Base-by-base conservation (phyloP, 2,888 invertebrate species). In the Aelia acuminata region DNA sequence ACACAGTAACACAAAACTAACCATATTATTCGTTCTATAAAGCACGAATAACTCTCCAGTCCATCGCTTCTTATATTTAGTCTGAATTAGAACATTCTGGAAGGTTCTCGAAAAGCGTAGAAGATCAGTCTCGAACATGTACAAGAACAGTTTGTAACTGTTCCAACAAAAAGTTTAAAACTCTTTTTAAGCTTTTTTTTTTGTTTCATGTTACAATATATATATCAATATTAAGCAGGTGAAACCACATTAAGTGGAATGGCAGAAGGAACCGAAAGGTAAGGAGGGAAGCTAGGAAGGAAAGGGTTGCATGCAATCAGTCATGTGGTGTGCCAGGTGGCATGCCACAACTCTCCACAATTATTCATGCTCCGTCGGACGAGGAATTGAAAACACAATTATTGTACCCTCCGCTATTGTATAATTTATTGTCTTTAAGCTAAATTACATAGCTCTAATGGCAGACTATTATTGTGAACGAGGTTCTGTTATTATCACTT, bases 321-420 rank as follows among this genome's bases (percentile, higher is more conserved):
- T 47, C 80, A 80, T 80, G 80, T 47, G 80, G 43, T 43, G 43
- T 43, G 43, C 22, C 80, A 80, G 39, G 80, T 80, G 80, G 80
- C 80, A 80, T 80, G n/a, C 43, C 43, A 22, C 43, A 43, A n/a
- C n/a, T n/a, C n/a, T 43, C 80, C 4, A 11, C 80, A 43, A 80
- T 80, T 80, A 80, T 80, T 43, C 63, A 70, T 35, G 63, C 31
- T 35, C 63, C 31, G 35, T 8, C 63, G 63, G 63, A 70, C 18
- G 63, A 31, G 63, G 63, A 70, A 70, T 70, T 70, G 63, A 70
- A 70, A 70, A 70, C 18, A 70, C 31, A 70, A 70, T 70, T 70
- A 70, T 70, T 70, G 63, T 70, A 70, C 31, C 63, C 18, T 31
- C 63, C 35, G 35, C 35, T 70, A 70, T 70, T 70, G 63, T 70